Conservation (phyloP, 2,888 invertebrate genomes). For the Coleophora flavipennella region DNA sequence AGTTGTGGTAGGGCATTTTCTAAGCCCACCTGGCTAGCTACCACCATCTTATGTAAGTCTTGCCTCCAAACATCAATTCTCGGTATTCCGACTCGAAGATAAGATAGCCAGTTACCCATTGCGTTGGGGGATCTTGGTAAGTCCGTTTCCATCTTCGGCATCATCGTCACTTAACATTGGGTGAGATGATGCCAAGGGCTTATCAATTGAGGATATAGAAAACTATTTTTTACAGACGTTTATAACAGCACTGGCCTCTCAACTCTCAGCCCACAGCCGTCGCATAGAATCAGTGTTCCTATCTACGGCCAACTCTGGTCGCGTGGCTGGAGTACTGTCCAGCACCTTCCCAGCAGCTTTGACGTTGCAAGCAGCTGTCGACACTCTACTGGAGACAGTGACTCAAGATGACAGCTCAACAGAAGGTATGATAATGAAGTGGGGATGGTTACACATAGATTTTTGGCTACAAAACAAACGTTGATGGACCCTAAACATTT, state of each 20-base stretch:
- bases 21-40: too few relatives aligned
- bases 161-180: too few relatives aligned
- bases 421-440: not conserved
- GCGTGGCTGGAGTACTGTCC: constrained; percentile 39
- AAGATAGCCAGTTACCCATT: too few relatives aligned
- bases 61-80: too few relatives aligned
- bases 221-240: constrained; percentile 30
- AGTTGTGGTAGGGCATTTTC: too few relatives aligned
- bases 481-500: not conserved
- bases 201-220: too few relatives aligned
- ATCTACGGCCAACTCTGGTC: constrained; percentile 23
- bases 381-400: constrained; percentile 28
- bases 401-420: constrained; percentile 10
- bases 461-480: too few relatives aligned
- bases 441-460: not conserved
- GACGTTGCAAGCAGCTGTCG: constrained; percentile 35
- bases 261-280: constrained; percentile 39
- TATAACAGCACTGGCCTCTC: constrained; percentile 26
- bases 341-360: constrained; percentile 44
- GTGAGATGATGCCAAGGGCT: too few relatives aligned
- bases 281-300: constrained; percentile 44
- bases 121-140: too few relatives aligned
- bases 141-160: too few relatives aligned
- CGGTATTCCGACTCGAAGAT: too few relatives aligned
- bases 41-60: too few relatives aligned